Evolutionary conservation across 2,113 vertebrate genomes (phyloP), one percentile per base, ranked within the genome.

Genomic region (Alexandromys fortis): DNA sequence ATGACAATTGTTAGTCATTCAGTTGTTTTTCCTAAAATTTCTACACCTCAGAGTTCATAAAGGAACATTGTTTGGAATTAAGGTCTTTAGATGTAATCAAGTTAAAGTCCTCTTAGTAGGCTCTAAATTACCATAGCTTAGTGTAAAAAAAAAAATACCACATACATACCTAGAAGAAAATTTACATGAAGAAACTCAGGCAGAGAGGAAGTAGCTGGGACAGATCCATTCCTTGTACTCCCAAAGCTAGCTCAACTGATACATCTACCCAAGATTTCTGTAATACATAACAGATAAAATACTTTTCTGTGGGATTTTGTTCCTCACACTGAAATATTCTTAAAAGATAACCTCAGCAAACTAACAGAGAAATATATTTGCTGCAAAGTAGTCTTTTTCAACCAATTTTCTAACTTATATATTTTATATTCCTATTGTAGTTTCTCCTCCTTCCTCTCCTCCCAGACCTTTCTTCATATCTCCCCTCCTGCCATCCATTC

Each of bases 201-300:
- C 68, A 52, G 33, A 45, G 26, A 63, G 5, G 7, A 72, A 42
- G 33, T 28, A 16, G 0, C 14, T 89, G 7, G 6, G 0, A 14
- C 7, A 89, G 4, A 92, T 3, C 0, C 11, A 85, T 47, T 3
- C 12, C 5, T 91, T 21, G 1, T 21, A 13, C 2, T 10, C 10
- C 73, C 28, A 19, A 24, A 94, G 42, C 1, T 8, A 10, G n/a
- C 4, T 0, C 8, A 47, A 2, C 1, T 21, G 2, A 7, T 17
- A 52, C 22, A 3, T 61, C 47, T 12, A 19, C 49, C 4, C 65
- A 28, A 33, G 21, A 72, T 22, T 7, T 86, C 8, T n/a, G 4
- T 7, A 6, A 68, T 82, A 21, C 12, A 19, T 52, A 92, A 45
- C 14, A 93, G 33, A 89, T 68, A 55, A 45, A 85, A 63, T 70